phyloP scores from a whole-genome alignment of 1,140 invertebrate genomes.

The Bombus breviceps region DNA sequence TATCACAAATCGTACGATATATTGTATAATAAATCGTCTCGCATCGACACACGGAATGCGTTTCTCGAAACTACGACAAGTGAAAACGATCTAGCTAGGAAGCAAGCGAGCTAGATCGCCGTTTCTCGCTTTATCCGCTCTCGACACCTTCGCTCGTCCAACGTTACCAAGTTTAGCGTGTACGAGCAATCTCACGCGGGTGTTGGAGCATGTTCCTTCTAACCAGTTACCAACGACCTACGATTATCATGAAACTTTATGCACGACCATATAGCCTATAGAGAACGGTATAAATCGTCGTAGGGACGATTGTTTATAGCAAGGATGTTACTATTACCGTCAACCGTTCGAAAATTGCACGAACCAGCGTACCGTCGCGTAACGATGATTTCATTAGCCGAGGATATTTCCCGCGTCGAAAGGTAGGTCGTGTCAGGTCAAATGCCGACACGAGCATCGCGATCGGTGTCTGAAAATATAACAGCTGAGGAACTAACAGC shows the following conservation, averaged over 20 bases:
- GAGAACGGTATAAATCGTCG: not conserved
- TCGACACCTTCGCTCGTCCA: not conserved
- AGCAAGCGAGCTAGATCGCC: not conserved
- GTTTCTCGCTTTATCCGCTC: not conserved
- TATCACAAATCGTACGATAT: not conserved
- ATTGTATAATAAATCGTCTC: not conserved
- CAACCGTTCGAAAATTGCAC: not conserved
- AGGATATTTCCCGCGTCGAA: not conserved
- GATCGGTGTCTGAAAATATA: slow-evolving; percentile 18
- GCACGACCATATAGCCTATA: not conserved
- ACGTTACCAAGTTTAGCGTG: not conserved
- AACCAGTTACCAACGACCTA: not conserved
- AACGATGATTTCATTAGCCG: slow-evolving; percentile 25
- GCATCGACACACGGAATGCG: not conserved
- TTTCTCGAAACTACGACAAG: not conserved
- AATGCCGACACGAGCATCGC: not conserved
- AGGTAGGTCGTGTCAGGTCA: slow-evolving; percentile 26
- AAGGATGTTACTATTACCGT: not conserved
- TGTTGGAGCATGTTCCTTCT: not conserved
- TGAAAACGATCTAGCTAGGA: not conserved
- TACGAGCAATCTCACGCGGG: not conserved
- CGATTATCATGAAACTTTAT: slow-evolving; percentile 2
- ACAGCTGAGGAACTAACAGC: not conserved
- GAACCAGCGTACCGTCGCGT: not conserved
- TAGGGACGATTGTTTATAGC: not conserved